phyloP scores from a whole-genome alignment of 37 sponge, comb jelly and placozoan species.

The Petrosia ficiformis region DNA sequence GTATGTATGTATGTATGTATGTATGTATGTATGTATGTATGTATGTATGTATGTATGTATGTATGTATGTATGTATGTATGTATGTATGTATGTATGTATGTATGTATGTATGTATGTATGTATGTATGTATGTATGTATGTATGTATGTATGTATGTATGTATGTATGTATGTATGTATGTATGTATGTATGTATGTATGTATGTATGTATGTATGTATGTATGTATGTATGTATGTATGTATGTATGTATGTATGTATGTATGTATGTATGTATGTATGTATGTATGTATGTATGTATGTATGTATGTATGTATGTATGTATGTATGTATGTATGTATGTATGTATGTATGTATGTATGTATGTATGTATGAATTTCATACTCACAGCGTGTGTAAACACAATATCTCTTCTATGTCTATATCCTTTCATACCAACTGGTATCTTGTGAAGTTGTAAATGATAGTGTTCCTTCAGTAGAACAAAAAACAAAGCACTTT shows the following conservation, averaged over 20 bases:
- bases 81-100: neutral
- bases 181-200: neutral
- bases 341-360: neutral
- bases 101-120: neutral
- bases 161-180: neutral
- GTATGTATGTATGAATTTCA: neutral
- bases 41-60: neutral
- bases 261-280: neutral
- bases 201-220: neutral
- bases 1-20: neutral
- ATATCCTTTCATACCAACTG: constrained; percentile 59
- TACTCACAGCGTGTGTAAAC: constrained; percentile 67
- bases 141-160: neutral
- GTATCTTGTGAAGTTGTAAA: constrained; percentile 34
- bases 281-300: neutral
- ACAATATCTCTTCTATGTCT: constrained; percentile 79
- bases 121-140: neutral
- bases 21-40: neutral
- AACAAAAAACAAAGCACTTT: constrained; percentile 41
- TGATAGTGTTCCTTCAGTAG: constrained; percentile 52
- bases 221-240: neutral
- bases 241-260: neutral
- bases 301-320: neutral
- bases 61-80: neutral
- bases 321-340: neutral